A percentile compares a stretch with the other conserved stretches of the same genome.
Conservation (phyloP, 1,140 invertebrate species). For the Calosoma granatense region DNA sequence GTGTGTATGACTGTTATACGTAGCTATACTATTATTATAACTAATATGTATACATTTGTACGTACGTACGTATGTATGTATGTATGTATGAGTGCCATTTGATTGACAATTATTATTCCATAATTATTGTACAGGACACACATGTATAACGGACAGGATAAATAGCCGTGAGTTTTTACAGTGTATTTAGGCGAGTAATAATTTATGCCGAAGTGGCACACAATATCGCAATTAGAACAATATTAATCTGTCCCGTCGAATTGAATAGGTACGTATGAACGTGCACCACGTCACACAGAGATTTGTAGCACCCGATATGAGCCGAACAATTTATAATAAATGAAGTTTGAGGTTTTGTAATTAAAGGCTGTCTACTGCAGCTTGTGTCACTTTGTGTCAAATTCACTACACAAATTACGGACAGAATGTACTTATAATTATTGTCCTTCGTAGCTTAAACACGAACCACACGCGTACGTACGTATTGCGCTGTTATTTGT, state of each 20-base stretch:
- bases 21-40: too few relatives aligned
- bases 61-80: background rate
- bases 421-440: background rate
- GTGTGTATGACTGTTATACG: too few relatives aligned
- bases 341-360: constrained; percentile 7
- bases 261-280: background rate
- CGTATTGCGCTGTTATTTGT: too few relatives aligned
- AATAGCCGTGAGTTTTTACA: too few relatives aligned
- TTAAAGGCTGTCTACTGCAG: constrained; percentile 5
- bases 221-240: constrained; percentile 8
- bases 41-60: background rate
- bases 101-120: background rate
- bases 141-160: too few relatives aligned
- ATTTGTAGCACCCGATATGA: background rate
- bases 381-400: constrained; percentile 2
- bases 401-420: constrained; percentile 4
- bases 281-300: background rate
- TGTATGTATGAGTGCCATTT: background rate
- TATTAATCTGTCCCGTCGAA: background rate
- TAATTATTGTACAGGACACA: too few relatives aligned
- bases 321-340: constrained; percentile 3
- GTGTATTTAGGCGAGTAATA: background rate
- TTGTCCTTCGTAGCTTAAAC: too few relatives aligned
- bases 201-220: background rate
- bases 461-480: too few relatives aligned